Evolutionary conservation across 2,113 vertebrate genomes (phyloP).

Genomic region (Chlamydotis undulata): DNA sequence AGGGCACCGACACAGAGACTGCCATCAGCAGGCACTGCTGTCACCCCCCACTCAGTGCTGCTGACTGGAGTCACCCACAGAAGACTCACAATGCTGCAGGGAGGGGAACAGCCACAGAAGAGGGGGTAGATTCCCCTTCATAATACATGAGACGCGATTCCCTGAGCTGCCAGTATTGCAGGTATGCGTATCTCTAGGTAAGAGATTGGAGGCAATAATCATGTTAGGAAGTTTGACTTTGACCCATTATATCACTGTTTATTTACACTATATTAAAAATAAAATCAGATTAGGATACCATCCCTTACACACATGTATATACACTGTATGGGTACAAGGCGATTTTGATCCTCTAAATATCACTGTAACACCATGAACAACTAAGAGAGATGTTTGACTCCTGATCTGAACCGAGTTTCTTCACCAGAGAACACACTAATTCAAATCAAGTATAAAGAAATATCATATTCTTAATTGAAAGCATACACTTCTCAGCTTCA

Average conservation of each 20-base stretch:
- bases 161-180: not conserved
- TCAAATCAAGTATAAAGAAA: not conserved
- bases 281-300: not conserved
- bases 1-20: not conserved
- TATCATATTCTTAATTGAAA: not conserved
- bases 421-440: not conserved
- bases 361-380: not conserved
- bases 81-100: not conserved
- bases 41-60: not conserved
- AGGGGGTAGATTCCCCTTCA: not conserved
- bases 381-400: not conserved
- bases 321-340: not conserved
- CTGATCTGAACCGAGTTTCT: not conserved
- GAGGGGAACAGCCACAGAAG: not conserved
- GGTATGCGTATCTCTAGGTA: not conserved
- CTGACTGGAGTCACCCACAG: not conserved
- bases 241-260: not conserved
- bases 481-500: not conserved
- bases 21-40: not conserved
- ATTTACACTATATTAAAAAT: not conserved
- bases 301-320: not conserved
- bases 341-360: not conserved
- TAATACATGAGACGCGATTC: accelerated
- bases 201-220: not conserved
- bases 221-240: not conserved